phyloP scores from a whole-genome alignment of 1,140 invertebrate genomes.

The Matsumurasca onukii region DNA sequence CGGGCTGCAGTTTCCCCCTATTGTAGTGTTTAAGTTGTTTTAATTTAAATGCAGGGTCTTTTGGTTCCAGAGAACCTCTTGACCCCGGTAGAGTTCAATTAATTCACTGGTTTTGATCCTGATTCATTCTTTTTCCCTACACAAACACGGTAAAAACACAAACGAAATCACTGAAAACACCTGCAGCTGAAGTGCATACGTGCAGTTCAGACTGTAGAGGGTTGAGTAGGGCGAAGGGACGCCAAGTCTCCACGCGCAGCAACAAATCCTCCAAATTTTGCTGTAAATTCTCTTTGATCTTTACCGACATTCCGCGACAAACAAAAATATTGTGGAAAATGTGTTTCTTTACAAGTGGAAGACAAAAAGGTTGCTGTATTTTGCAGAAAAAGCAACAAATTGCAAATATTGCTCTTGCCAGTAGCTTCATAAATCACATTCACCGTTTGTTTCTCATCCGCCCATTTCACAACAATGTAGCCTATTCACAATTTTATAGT shows the following conservation, averaged over 20 bases:
- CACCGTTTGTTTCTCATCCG: too few relatives aligned
- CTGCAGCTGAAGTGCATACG: not conserved
- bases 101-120: not conserved
- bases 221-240: not conserved
- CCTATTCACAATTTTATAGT: too few relatives aligned
- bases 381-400: too few relatives aligned
- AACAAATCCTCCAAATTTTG: not conserved
- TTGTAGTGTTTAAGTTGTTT: not conserved
- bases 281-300: not conserved
- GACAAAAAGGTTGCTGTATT: too few relatives aligned
- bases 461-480: too few relatives aligned
- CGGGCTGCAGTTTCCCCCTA: too few relatives aligned
- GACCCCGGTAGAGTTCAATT: not conserved
- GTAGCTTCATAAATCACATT: too few relatives aligned
- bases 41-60: not conserved
- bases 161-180: not conserved
- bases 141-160: not conserved
- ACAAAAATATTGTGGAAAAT: not conserved
- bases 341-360: too few relatives aligned
- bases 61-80: not conserved
- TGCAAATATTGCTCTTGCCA: too few relatives aligned
- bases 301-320: not conserved
- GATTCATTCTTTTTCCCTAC: too few relatives aligned
- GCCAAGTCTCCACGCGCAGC: not conserved
- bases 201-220: not conserved